Conservation (phyloP, 2,113 vertebrate genomes). For the Epinephelus lanceolatus region DNA sequence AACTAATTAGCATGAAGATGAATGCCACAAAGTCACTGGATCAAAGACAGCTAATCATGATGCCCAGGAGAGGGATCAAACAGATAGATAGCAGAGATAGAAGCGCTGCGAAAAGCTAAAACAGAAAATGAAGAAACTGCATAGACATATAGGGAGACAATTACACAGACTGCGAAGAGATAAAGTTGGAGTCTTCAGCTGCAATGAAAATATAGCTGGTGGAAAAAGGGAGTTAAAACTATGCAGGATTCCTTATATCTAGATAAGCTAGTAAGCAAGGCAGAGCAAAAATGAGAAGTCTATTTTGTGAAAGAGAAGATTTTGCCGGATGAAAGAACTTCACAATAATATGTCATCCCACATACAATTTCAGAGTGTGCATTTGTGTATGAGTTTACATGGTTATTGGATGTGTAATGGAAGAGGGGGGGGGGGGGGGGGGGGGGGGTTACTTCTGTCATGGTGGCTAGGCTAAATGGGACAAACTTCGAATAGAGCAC, state of each 20-base stretch:
- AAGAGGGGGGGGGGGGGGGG: conserved; percentile 4
- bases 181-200: conserved; percentile 26
- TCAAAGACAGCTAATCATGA: conserved; percentile 70
- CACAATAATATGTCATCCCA: conserved; percentile 49
- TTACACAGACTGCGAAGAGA: conserved; percentile 29
- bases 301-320: conserved; percentile 28
- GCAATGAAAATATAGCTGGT: conserved; percentile 21
- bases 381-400: conserved; percentile 58
- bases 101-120: conserved; percentile 42
- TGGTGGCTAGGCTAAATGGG: conserved; percentile 78
- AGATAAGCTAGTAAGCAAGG: conserved; percentile 33
- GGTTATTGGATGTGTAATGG: conserved; percentile 67
- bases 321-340: conserved; percentile 46
- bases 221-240: conserved; percentile 30
- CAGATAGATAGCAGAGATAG: conserved; percentile 45
- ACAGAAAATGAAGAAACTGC: conserved; percentile 42
- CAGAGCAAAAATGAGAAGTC: conserved; percentile 46
- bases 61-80: conserved; percentile 56
- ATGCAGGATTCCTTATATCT: conserved; percentile 10
- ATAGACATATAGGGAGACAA: conserved; percentile 31
- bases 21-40: conserved; percentile 72
- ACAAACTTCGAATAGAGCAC: conserved; percentile 78
- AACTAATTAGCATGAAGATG: conserved; percentile 76
- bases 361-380: conserved; percentile 53
- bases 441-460: conserved; percentile 55